Base-by-base conservation (phyloP, 2,113 vertebrate genomes). In the Zosterops hypoxanthus region DNA sequence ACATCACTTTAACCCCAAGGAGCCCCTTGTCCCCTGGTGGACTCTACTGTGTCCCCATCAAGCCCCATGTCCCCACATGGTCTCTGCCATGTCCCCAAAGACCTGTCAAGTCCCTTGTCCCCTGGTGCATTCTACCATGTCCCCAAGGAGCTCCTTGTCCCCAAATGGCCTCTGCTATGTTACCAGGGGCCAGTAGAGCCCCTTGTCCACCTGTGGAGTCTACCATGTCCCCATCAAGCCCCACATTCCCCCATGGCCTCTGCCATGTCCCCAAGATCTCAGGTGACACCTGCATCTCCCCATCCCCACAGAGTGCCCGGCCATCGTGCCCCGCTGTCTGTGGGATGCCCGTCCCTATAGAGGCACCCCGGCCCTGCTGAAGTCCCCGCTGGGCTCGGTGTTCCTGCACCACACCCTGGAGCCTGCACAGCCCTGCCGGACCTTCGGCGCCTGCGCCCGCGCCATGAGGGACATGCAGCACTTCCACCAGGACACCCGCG, bases 361-460 rank as follows among this genome's bases (percentile, higher is more conserved):
- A 47, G 99, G 99, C 29, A 96, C 88, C 5, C 99, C 99, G 3
- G 97, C 5, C 72, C 84, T 0, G 63, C 98, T 85, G 75, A 65
- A 3, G 28, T 98, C 97, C 4, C 99, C 99, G 1, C 97, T 99
- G 33, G 56, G 86, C 17, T 98, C 96, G 39, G 26, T 99, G 75
- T 99, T 94, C 75, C 98, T 99, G 91, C 99, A 99, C 93, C 99
- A 99, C 96, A 99, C 99, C 1, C 86, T 92, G 65, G 18, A 36
- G 1, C 99, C 99, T 0, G 97, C 22, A 3, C 53, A 2, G 13
- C 99, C 99, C 9, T 99, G 99, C 55, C 95, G 90, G 24, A 96
- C 86, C 93, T 99, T 99, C 42, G 0, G 88, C 11, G 39, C 94
- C 56, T 99, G 99, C 12, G 81, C 98, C 3, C 87, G 41, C 0